phyloP scores from a whole-genome alignment of 2,888 invertebrate species.

The Eilema caniola region DNA sequence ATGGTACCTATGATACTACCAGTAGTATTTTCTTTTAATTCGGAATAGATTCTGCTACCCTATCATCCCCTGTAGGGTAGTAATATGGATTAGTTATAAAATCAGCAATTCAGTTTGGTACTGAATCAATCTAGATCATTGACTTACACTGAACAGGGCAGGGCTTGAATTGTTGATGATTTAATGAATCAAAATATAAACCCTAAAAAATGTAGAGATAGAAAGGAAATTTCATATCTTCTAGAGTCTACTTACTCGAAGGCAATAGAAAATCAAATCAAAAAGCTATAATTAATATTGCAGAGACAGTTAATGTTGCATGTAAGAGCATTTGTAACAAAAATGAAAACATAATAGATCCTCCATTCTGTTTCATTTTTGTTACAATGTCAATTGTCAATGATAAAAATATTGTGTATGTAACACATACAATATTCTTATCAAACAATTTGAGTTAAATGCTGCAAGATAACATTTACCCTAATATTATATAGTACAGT shows the following conservation, averaged over 20 bases:
- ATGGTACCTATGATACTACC: not conserved
- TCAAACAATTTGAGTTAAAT: not conserved
- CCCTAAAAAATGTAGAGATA: too few relatives aligned
- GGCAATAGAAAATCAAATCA: not conserved
- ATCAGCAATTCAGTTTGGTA: not conserved
- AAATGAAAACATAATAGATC: not conserved
- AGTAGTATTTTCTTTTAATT: not conserved
- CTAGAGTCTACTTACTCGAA: not conserved
- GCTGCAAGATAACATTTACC: not conserved
- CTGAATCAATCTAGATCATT: not conserved
- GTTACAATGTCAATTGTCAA: too few relatives aligned
- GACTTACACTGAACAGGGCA: not conserved
- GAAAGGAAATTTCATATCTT: not conserved
- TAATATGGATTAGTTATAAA: not conserved
- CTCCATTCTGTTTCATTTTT: too few relatives aligned
- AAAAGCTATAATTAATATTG: not conserved
- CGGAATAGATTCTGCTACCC: not conserved
- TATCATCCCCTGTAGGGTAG: not conserved
- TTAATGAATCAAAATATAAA: not conserved
- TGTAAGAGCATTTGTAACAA: not conserved
- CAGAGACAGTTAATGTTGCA: not conserved
- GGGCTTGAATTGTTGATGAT: not conserved
- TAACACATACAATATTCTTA: not conserved
- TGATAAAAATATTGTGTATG: too few relatives aligned
- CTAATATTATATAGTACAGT: not conserved